Base-by-base conservation (phyloP, 2,113 vertebrate genomes). In the Sclerurus mexicanus region DNA sequence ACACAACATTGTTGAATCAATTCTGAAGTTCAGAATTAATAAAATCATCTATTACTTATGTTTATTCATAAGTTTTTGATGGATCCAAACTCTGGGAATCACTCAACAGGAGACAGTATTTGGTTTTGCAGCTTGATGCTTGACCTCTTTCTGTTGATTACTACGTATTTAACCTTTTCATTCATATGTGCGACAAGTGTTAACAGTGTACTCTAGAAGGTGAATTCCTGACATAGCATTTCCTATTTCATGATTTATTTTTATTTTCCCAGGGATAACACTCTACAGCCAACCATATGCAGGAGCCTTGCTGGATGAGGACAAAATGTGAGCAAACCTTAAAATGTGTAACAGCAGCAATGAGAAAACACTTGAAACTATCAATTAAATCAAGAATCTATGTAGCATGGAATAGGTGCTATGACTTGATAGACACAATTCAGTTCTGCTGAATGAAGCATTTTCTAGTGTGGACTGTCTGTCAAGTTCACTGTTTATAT, bases 211-310 rank as follows among this genome's bases (percentile, higher is more conserved):
- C 19, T 66, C 10, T 25, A 53, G 55, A 79, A 78, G 28, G 18
- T 56, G 24, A 40, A 69, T 42, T 62, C 12, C 12, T 95, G 46
- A 95, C 39, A 10, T 63, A 84, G 33, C 12, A 12, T 50, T 77
- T 73, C 28, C 6, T 40, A 33, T 69, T 79, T 85, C 10, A 25
- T 81, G 10, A 40, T 76, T 59, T 80, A 16, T 71, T 47, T 81
- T 88, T 94, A 10, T 91, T 55, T 73, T 75, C 7, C 3, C 64
- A 98, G 98, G 97, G 62, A 98, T 98, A 62, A 98, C 96, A 1
- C 90, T 98, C 5, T 96, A 98, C 39, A 98, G 98, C 60, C 97
- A 97, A 5, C 98, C 98, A 2, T 98, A 98, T 5, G 97, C 97
- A 93, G 98, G 98, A 33, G 50, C 90, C 46, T 82, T 98, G 55